These are phyloP conservation scores for Creontiades dilutus DNA, from an alignment of 2,888 invertebrate genomes.

Conservation along the genomic window DNA sequence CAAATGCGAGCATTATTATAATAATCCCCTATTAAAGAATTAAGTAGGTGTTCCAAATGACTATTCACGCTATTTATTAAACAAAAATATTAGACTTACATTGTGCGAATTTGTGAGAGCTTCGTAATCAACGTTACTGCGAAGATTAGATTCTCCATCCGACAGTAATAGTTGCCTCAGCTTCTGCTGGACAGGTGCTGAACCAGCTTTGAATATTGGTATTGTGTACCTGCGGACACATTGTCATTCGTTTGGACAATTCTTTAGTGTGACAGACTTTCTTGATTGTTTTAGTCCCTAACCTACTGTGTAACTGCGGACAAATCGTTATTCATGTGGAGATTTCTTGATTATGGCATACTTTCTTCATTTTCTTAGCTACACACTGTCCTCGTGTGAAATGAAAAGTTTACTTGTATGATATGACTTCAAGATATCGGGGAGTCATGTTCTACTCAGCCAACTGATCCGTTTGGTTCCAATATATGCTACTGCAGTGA, in stretches of 20 bases:
- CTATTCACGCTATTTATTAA: neutral
- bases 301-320: no score
- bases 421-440: no score
- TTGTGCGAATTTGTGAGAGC: neutral
- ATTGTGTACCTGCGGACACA: neutral
- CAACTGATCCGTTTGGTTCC: no score
- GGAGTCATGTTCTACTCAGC: no score
- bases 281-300: neutral
- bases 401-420: no score
- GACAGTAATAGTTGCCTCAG: neutral
- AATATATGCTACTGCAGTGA: no score
- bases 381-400: no score
- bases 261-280: neutral
- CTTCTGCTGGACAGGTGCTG: neutral
- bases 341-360: neutral
- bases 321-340: no score
- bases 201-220: neutral
- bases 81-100: neutral
- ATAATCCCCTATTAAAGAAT: no score
- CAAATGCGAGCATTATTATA: no score
- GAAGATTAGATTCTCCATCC: neutral
- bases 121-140: neutral
- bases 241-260: neutral
- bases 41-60: neutral
- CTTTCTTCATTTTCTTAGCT: neutral